Percentiles rank a stretch among this genome's conserved stretches.
Conservation (phyloP, 37 sponge, comb jelly and placozoan genomes). For the Dysidea cf. avara region DNA sequence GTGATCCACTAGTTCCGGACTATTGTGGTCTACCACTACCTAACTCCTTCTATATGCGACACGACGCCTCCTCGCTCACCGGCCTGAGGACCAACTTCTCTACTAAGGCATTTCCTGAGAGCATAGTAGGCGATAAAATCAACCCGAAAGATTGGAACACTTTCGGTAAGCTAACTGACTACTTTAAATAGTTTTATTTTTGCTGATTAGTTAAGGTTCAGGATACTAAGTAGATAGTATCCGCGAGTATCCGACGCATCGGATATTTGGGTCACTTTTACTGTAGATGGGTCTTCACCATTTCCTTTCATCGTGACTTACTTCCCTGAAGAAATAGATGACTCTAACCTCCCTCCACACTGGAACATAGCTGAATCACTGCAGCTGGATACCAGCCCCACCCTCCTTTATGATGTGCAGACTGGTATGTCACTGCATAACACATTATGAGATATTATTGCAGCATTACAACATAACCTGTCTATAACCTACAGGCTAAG, state of each 20-base stretch:
- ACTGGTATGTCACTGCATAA: slow-evolving; percentile 41
- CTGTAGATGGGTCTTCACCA: slow-evolving; percentile 79
- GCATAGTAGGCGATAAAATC: slow-evolving; percentile 26
- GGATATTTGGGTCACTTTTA: too few relatives aligned
- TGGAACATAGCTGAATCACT: slow-evolving; percentile 69
- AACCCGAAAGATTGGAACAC: slow-evolving; percentile 67
- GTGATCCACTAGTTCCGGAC: slow-evolving; percentile 73
- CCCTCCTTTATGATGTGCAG: slow-evolving; percentile 45
- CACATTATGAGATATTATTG: too few relatives aligned
- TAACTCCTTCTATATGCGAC: slow-evolving; percentile 62
- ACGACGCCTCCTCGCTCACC: slow-evolving; percentile 26
- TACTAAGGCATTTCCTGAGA: slow-evolving; percentile 24
- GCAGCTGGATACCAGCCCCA: slow-evolving; percentile 35
- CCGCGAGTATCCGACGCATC: too few relatives aligned
- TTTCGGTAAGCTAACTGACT: slow-evolving; percentile 42
- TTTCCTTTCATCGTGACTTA: slow-evolving; percentile 77
- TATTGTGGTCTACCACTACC: slow-evolving; percentile 77
- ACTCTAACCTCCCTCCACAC: slow-evolving; percentile 68
- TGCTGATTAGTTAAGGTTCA: too few relatives aligned
- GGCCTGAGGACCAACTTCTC: slow-evolving; percentile 52
- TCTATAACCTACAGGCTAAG: background rate
- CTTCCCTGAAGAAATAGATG: slow-evolving; percentile 45
- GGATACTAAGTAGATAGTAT: too few relatives aligned
- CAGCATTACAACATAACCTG: too few relatives aligned
- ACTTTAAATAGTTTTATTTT: too few relatives aligned